Evolutionary conservation across 2,888 invertebrate species (phyloP).

Genomic region (Hirtodrosophila alboralis): DNA sequence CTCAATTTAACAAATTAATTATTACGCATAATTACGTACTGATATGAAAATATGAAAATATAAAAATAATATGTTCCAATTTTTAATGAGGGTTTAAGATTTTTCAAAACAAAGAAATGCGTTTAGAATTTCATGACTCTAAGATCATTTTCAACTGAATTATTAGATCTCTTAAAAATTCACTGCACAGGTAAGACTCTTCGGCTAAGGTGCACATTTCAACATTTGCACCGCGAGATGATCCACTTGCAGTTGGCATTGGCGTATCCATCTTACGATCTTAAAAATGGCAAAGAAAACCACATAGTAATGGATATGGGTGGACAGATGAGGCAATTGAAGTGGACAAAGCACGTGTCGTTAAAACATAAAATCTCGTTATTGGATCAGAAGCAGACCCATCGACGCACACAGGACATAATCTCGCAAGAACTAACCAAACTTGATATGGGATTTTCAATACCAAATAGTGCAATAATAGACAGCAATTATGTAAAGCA

Average conservation of each 20-base stretch:
- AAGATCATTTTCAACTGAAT: too few relatives aligned
- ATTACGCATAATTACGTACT: too few relatives aligned
- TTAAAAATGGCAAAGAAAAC: constrained; percentile 51
- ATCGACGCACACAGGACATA: constrained; percentile 77
- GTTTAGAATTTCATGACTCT: too few relatives aligned
- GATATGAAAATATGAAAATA: too few relatives aligned
- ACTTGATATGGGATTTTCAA: constrained; percentile 84
- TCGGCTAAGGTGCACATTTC: constrained; percentile 80
- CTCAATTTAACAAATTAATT: too few relatives aligned
- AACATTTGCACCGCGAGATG: constrained; percentile 83
- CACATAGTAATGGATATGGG: constrained; percentile 82
- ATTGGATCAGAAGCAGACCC: constrained; percentile 79
- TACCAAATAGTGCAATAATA: constrained; percentile 85
- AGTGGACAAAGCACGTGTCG: constrained; percentile 67
- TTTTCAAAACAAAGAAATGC: too few relatives aligned
- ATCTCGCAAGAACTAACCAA: constrained; percentile 82
- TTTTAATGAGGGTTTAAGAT: too few relatives aligned
- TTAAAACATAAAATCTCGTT: constrained; percentile 83
- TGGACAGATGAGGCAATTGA: constrained; percentile 79
- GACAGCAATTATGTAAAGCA: constrained; percentile 84
- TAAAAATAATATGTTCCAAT: too few relatives aligned
- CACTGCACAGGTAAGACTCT: constrained; percentile 72
- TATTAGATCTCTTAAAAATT: not conserved
- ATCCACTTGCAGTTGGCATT: constrained; percentile 79
- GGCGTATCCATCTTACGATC: constrained; percentile 31